Percentiles rank a stretch among this genome's conserved stretches.
These are phyloP conservation scores for Cephalotes varians DNA, from an alignment of 2,888 invertebrate genomes.

Conservation along the genomic window DNA sequence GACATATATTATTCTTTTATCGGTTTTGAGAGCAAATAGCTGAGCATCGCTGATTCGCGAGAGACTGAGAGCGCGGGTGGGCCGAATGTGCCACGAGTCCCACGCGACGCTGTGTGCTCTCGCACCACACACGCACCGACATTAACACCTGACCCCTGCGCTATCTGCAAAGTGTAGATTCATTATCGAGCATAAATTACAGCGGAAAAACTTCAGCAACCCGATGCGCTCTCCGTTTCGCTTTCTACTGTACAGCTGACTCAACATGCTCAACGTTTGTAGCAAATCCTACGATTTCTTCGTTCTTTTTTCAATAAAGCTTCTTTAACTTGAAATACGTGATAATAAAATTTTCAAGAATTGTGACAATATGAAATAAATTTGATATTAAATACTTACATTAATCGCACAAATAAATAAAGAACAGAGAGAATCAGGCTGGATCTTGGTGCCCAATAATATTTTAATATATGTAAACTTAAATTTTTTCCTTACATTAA, in stretches of 20 bases:
- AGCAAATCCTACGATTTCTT: slow-evolving; percentile 39
- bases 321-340: neutral
- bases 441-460: too few species aligned
- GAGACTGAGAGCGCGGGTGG: slow-evolving; percentile 71
- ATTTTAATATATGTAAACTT: too few species aligned
- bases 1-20: neutral
- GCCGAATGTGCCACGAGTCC: slow-evolving; percentile 75
- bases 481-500: too few species aligned
- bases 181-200: slow-evolving; percentile 81
- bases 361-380: neutral
- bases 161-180: slow-evolving; percentile 79
- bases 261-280: slow-evolving; percentile 51
- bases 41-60: slow-evolving; percentile 71
- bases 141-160: slow-evolving; percentile 81
- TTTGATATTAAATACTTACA: neutral
- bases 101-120: slow-evolving; percentile 71
- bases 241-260: slow-evolving; percentile 65
- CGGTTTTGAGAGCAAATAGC: slow-evolving; percentile 13
- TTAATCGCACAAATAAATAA: neutral
- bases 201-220: slow-evolving; percentile 74
- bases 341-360: neutral
- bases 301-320: neutral
- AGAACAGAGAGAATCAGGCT: too few species aligned
- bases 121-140: slow-evolving; percentile 77
- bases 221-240: slow-evolving; percentile 73